A percentile compares a stretch with the other conserved stretches of the same genome.
These are phyloP conservation scores for Aurelia sp. DNA, from an alignment of 30 jellyfish, hydroid and myxozoan species.

Conservation along the genomic window DNA sequence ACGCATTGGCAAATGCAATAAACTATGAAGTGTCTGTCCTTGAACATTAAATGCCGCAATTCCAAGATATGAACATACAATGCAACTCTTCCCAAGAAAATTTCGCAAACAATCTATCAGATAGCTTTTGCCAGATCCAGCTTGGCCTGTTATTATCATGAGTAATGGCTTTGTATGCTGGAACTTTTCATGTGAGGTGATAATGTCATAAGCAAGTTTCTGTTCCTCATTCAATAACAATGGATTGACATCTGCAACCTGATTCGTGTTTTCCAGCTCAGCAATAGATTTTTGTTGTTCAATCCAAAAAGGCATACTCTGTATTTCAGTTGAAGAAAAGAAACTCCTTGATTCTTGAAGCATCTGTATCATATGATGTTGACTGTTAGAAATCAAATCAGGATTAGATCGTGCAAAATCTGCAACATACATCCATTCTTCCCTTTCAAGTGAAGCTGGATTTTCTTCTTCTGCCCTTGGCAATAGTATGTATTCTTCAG, in stretches of 20 bases:
- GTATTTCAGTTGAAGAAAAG: slow-evolving; percentile 2
- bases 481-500: slow-evolving; percentile 9
- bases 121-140: slow-evolving; percentile 70
- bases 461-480: too few relatives aligned
- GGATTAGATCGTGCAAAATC: neutral
- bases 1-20: slow-evolving; percentile 39
- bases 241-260: too few relatives aligned
- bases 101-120: slow-evolving; percentile 23
- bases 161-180: too few relatives aligned
- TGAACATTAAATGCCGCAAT: slow-evolving; percentile 57
- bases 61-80: slow-evolving; percentile 38
- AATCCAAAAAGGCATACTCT: too few relatives aligned
- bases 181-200: too few relatives aligned
- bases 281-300: too few relatives aligned
- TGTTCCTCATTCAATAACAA: too few relatives aligned
- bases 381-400: too few relatives aligned
- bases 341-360: neutral
- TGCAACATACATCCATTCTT: slow-evolving; percentile 71
- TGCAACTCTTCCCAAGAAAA: slow-evolving; percentile 11
- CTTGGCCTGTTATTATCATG: too few relatives aligned
- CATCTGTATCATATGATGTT: neutral
- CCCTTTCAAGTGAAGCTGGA: slow-evolving; percentile 15
- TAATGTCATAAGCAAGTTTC: too few relatives aligned
- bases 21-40: slow-evolving; percentile 61
- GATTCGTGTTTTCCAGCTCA: too few relatives aligned